Evolutionary conservation across 2,888 invertebrate genomes (phyloP), one percentile per base, ranked within the genome.

Genomic region (Cosmorhoe ocellata): DNA sequence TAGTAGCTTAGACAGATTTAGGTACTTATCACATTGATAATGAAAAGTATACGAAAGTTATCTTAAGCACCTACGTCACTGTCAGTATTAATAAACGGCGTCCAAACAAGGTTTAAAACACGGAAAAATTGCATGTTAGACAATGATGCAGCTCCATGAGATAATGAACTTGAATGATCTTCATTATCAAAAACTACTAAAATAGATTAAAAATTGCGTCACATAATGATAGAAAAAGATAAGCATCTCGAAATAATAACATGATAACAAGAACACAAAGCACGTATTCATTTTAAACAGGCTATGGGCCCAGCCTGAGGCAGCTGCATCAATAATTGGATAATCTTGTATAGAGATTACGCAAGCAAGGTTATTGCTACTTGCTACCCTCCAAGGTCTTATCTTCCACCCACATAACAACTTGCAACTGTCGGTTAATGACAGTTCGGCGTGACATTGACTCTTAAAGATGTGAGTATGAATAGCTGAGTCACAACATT

Each of bases 361-460:
- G 31, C 48, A 58, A 49, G 41, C 56, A 61, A 58, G 56, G 56
- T 55, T 61, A 44, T 31, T 26, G 39, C 55, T 49, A 56, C 52
- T 31, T 22, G 36, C 55, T 36, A 57, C 52, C 60, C 58, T 52
- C 43, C 58, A 58, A 60, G 63, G 61, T 57, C 47, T 46, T 44
- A 51, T 56, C 47, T 50, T 46, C 48, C 49, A 49, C 49, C 54
- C 33, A 57, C 52, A 37, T 28, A 43, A 37, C 36, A 30, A 37
- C 31, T 32, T 28, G 38, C 26, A n/a, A 27, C 26, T 36, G 30
- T 32, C 28, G 14, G 13, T 30, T 43, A 43, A 33, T 39, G 32
- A n/a, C 31, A 36, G 34, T 14, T 37, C 28, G 36, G n/a, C 22
- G 36, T 62, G 59, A 62, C 64, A 66, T 66, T 64, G 66, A 61